Percentiles rank a stretch among this genome's conserved stretches.
phyloP scores from a whole-genome alignment of 2,113 vertebrate species.

The Cynocephalus volans region DNA sequence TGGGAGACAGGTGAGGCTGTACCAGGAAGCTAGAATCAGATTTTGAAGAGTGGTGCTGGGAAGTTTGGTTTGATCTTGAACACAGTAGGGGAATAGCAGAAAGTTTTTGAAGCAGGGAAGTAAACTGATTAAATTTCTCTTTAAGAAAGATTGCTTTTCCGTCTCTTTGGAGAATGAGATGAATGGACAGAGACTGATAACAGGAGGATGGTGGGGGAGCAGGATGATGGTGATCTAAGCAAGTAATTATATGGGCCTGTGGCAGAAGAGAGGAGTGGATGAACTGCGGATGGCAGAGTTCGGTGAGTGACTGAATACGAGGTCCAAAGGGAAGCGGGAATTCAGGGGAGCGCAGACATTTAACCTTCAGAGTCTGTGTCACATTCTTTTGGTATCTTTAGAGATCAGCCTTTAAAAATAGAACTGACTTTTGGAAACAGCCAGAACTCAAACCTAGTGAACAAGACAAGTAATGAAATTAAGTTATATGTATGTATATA shows the following conservation, averaged over 20 bases:
- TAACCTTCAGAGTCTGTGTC: neutral
- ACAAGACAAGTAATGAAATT: neutral
- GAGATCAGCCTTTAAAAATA: neutral
- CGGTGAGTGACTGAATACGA: neutral
- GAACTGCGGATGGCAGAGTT: neutral
- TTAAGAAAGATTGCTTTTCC: constrained; percentile 13
- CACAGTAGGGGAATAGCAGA: neutral
- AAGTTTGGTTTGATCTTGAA: constrained; percentile 25
- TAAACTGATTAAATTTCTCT: neutral
- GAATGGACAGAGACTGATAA: neutral
- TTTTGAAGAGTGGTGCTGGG: neutral
- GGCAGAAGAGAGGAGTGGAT: neutral
- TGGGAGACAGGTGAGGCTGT: neutral
- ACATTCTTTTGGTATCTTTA: neutral
- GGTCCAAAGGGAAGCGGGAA: neutral
- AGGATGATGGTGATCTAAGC: neutral
- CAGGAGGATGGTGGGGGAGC: neutral
- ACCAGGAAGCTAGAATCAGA: neutral
- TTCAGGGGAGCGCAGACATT: neutral
- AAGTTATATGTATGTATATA: neutral
- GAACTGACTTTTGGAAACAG: neutral
- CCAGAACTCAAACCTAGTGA: neutral
- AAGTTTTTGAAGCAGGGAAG: neutral
- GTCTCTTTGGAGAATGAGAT: neutral
- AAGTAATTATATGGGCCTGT: neutral